These are phyloP conservation scores for Manacus vitellinus DNA, from an alignment of 2,113 vertebrate species.

Conservation along the genomic window DNA sequence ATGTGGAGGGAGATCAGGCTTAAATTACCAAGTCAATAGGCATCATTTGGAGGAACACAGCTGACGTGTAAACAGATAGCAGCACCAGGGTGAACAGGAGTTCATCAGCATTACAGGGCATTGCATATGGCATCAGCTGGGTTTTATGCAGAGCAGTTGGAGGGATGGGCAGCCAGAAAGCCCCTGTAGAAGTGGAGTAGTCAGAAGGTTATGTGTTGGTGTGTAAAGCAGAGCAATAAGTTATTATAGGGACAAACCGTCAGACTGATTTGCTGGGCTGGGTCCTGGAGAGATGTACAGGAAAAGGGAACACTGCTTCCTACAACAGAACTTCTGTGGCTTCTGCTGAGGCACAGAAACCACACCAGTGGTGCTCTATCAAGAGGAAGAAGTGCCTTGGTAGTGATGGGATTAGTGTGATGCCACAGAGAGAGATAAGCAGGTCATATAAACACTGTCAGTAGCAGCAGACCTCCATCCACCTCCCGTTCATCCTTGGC, in stretches of 20 bases:
- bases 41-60: not conserved
- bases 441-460: not conserved
- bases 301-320: not conserved
- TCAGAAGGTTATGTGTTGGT: not conserved
- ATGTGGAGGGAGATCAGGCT: not conserved
- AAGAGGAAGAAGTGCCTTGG: not conserved
- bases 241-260: not conserved
- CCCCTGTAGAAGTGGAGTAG: not conserved
- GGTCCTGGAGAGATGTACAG: not conserved
- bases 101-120: not conserved
- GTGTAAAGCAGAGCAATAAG: not conserved
- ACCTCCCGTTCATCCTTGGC: not conserved
- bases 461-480: not conserved
- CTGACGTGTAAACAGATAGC: not conserved
- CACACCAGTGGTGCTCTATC: not conserved
- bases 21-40: constrained; percentile 9
- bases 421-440: not conserved
- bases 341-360: not conserved
- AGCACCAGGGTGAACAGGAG: not conserved
- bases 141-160: not conserved
- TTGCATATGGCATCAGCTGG: not conserved
- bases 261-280: not conserved
- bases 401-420: not conserved
- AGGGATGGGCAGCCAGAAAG: not conserved
- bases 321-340: not conserved